Evolutionary conservation across 2,113 vertebrate genomes (phyloP), one percentile per base, ranked within the genome.

Genomic region (Ceyx melanurus): DNA sequence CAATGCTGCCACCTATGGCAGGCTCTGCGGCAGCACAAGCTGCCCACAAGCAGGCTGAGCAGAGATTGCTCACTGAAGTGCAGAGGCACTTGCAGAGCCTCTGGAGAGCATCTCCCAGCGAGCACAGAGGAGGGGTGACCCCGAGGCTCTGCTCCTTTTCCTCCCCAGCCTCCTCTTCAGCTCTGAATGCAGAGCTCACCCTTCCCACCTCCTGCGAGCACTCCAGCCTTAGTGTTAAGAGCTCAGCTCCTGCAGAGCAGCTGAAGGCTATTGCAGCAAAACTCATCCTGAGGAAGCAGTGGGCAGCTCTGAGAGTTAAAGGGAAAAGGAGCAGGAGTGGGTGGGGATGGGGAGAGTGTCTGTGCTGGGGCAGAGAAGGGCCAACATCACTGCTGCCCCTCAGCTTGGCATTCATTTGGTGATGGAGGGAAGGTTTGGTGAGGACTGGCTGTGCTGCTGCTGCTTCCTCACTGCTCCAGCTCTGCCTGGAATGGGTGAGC

Each of bases 1-100:
- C 94, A 61, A 97, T 94, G 87, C 96, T 97, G 97, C 97, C 97
- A 96, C 89, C 97, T 97, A 92, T 90, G 92, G 96, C 40, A 25
- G 80, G 10, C 77, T 89, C 8, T 1, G 67, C 72, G 22, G 92
- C 83, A 90, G 11, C 4, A 23, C 80, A 10, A 22, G 18, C 21
- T 1, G 15, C 46, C 65, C 42, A 0, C 3, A 0, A 0, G 14
- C 54, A 3, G 26, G 25, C 82, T 17, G 9, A 12, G 72, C 58
- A 9, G 28, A 7, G 26, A 0, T 15, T 5, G 17, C 48, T 11
- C 70, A 25, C 4, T 62, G 0, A 22, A 26, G 64, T 25, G 50
- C 58, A 15, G 37, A 2, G 77, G 40, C 4, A 0, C 18, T 1
- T 0, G 45, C 4, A 0, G 65, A 81, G 43, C 81, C 31, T 12